Percentiles rank a stretch among this genome's conserved stretches.
Evolutionary conservation across 1,140 invertebrate species (phyloP).

Genomic region (Ericerus pela): DNA sequence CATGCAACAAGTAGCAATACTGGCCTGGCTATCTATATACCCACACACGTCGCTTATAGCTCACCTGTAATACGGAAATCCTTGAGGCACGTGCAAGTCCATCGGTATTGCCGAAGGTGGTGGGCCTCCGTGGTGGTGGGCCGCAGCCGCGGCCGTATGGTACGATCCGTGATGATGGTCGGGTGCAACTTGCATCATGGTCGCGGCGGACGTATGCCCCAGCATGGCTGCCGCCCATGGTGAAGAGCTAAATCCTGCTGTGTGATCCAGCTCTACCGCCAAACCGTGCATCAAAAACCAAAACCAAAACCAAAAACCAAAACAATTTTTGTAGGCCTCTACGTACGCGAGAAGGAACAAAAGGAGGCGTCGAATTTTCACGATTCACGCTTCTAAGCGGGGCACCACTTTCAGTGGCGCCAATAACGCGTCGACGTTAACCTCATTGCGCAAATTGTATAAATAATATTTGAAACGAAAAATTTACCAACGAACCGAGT

Average conservation of each 20-base stretch:
- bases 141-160: background rate
- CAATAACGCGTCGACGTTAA: background rate
- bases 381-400: too few species aligned
- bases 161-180: constrained; percentile 8
- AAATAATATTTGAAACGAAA: background rate
- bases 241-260: constrained; percentile 8
- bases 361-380: background rate
- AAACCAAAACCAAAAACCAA: background rate
- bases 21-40: too few species aligned
- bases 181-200: background rate
- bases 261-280: constrained; percentile 10
- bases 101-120: background rate
- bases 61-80: constrained; percentile 5
- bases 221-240: constrained; percentile 8
- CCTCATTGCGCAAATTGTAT: background rate
- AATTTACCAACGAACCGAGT: too few species aligned
- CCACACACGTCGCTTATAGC: too few species aligned
- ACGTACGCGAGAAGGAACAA: background rate
- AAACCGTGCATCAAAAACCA: constrained; percentile 6
- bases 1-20: too few species aligned
- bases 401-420: too few species aligned
- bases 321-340: background rate
- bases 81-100: constrained; percentile 6
- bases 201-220: background rate
- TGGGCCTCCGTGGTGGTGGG: background rate